Conservation (phyloP, 2,888 invertebrate genomes). For the Pheosia tremula region DNA sequence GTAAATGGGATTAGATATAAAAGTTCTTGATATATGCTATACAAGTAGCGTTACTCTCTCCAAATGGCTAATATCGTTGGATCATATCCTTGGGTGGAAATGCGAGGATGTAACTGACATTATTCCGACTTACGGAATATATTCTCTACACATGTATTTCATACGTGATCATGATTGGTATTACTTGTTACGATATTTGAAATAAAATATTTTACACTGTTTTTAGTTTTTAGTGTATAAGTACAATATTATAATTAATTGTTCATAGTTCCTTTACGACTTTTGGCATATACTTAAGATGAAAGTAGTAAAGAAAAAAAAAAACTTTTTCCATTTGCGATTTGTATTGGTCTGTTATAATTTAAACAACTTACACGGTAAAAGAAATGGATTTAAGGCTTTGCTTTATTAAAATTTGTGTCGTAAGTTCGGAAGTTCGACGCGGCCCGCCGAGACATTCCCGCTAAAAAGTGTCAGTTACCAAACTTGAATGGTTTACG, state of each 20-base stretch:
- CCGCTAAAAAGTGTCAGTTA: constrained; percentile 55
- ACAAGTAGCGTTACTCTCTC: constrained; percentile 1
- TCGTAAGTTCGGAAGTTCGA: constrained; percentile 65
- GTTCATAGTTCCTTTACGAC: too few relatives aligned
- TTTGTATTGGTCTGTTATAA: constrained; percentile 46
- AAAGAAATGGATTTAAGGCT: constrained; percentile 51
- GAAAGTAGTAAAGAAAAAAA: constrained; percentile 23
- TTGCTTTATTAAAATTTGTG: constrained; percentile 68
- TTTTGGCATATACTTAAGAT: not conserved
- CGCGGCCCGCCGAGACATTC: constrained; percentile 55
- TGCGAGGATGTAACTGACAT: too few relatives aligned
- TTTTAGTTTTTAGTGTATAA: too few relatives aligned
- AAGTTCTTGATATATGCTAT: not conserved
- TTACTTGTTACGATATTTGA: too few relatives aligned
- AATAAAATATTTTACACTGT: too few relatives aligned
- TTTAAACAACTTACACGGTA: constrained; percentile 51
- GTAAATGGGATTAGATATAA: not conserved
- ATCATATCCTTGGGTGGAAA: not conserved
- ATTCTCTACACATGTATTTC: too few relatives aligned
- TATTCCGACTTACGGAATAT: too few relatives aligned
- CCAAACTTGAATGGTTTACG: constrained; percentile 61
- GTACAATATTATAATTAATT: too few relatives aligned
- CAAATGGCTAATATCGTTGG: not conserved
- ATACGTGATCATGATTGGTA: too few relatives aligned
- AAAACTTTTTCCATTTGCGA: constrained; percentile 39